Conservation (phyloP, 2,113 vertebrate species). For the Tichodroma muraria region DNA sequence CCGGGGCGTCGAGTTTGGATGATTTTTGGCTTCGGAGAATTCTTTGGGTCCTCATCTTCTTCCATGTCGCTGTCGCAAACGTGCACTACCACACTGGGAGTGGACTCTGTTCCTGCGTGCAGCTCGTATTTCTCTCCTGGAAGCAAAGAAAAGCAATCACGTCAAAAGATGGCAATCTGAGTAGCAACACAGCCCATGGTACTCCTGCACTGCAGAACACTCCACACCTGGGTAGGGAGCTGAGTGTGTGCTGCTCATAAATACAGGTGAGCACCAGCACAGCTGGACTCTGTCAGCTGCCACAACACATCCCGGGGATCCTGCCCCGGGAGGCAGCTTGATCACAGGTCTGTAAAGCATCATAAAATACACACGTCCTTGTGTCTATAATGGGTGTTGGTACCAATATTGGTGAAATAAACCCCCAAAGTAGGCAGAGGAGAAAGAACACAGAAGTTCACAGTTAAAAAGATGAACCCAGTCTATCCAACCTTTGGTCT, state of each 20-base stretch:
- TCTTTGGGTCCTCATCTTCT: slow-evolving; percentile 82
- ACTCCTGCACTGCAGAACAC: neutral
- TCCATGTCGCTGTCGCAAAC: slow-evolving; percentile 83
- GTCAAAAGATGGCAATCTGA: neutral
- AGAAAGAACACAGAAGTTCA: neutral
- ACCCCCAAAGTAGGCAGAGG: neutral
- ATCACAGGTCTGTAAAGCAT: neutral
- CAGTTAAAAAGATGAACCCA: neutral
- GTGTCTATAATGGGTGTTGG: neutral
- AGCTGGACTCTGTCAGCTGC: neutral
- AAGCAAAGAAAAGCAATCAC: neutral
- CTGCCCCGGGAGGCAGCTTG: rapidly evolving
- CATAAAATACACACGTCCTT: neutral
- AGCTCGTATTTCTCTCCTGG: slow-evolving; percentile 86
- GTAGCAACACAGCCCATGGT: neutral
- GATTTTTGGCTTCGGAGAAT: slow-evolving; percentile 85
- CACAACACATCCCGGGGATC: neutral
- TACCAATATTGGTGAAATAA: neutral
- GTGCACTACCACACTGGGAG: slow-evolving; percentile 85
- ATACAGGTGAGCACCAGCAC: neutral
- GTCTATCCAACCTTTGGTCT: neutral
- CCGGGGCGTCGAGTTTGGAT: slow-evolving; percentile 84
- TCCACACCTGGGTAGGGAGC: neutral
- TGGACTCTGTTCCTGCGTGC: slow-evolving; percentile 84
- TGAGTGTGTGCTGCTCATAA: neutral